Conservation (phyloP, 2,888 invertebrate species). For the Ditula angustiorana region DNA sequence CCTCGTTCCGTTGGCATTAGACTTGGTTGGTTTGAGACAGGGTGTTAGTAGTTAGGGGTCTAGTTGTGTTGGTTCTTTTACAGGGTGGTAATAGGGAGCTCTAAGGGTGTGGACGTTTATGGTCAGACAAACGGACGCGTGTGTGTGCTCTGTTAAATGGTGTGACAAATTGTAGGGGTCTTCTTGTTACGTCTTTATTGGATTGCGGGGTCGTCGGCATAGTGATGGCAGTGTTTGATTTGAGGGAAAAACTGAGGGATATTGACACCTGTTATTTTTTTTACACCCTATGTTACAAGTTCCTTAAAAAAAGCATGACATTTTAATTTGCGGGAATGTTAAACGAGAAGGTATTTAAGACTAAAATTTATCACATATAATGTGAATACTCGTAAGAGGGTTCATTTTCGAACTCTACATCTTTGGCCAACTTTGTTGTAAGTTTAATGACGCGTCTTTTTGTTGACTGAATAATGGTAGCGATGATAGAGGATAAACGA, state of each 20-base stretch:
- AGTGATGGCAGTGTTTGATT: slow-evolving; percentile 50
- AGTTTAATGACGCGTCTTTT: no score
- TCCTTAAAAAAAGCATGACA: no score
- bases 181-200: slow-evolving; percentile 68
- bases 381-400: no score
- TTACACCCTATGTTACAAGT: neutral
- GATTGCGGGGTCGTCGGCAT: slow-evolving; percentile 54
- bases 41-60: slow-evolving; percentile 50
- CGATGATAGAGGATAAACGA: no score
- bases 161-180: slow-evolving; percentile 74
- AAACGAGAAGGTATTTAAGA: no score
- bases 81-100: slow-evolving; percentile 57
- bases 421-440: no score
- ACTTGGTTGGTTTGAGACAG: slow-evolving; percentile 30
- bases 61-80: slow-evolving; percentile 53
- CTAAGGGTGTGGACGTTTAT: slow-evolving; percentile 77
- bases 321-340: no score
- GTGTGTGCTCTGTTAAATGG: slow-evolving; percentile 64
- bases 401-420: no score
- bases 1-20: slow-evolving; percentile 43
- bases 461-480: no score
- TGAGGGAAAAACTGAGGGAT: slow-evolving; percentile 36
- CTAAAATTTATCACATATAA: no score
- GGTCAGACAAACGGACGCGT: slow-evolving; percentile 76
- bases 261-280: no score